These are phyloP conservation scores for Cryptosula pallasiana DNA, from an alignment of 2,888 invertebrate genomes.

Conservation along the genomic window DNA sequence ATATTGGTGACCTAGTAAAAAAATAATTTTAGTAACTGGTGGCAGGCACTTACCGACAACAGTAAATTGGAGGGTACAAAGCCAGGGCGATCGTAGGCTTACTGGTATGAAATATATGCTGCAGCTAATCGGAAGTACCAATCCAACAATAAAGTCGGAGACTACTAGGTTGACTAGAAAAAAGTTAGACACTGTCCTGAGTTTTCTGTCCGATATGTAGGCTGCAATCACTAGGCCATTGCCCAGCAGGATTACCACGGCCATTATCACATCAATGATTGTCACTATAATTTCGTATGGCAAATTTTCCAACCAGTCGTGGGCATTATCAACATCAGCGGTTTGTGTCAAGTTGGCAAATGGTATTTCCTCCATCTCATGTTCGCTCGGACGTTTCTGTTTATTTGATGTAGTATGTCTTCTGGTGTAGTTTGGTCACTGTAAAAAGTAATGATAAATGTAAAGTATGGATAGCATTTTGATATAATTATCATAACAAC, in stretches of 20 bases:
- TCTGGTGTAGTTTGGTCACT: no score
- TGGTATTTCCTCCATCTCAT: neutral
- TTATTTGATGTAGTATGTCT: no score
- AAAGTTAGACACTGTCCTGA: conserved; percentile 90
- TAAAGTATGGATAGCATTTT: no score
- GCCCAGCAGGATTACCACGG: conserved; percentile 81
- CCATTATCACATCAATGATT: conserved; percentile 59
- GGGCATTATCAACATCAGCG: neutral
- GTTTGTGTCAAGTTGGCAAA: neutral
- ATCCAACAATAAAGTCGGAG: conserved; percentile 90
- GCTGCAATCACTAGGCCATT: conserved; percentile 89
- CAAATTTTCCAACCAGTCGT: neutral
- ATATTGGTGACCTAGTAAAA: neutral
- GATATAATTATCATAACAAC: no score
- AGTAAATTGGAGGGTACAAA: neutral
- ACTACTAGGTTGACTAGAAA: conserved; percentile 95
- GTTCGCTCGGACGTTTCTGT: no score
- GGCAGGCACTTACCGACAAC: neutral
- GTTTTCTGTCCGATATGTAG: conserved; percentile 76
- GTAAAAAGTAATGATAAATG: no score
- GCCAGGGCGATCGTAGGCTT: neutral
- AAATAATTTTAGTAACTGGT: neutral
- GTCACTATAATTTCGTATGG: conserved; percentile 24
- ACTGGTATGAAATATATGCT: neutral
- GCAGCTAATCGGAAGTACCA: conserved; percentile 67